Conservation (phyloP, 2,113 vertebrate genomes). For the Daubentonia madagascariensis region DNA sequence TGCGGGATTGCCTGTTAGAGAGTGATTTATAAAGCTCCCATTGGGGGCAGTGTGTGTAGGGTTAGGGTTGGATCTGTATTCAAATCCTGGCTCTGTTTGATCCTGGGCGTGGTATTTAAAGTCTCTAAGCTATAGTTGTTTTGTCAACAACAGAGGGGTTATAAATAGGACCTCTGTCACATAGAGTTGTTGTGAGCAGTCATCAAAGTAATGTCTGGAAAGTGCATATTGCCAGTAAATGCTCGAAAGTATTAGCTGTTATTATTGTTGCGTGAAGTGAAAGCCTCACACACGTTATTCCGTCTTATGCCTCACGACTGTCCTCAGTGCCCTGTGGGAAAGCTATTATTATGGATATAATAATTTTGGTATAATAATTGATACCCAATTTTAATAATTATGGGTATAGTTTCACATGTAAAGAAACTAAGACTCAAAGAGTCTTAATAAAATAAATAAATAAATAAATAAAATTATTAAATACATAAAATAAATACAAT, state of each 20-base stretch:
- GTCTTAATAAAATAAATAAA: too few species aligned
- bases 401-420: neutral
- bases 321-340: neutral
- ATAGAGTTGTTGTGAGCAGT: neutral
- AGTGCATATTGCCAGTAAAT: neutral
- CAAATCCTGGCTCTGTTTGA: neutral
- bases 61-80: neutral
- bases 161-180: neutral
- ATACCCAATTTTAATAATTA: neutral
- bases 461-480: too few species aligned
- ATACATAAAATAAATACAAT: too few species aligned
- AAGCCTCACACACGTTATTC: neutral
- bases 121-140: neutral
- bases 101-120: neutral
- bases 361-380: neutral
- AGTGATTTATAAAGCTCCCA: neutral
- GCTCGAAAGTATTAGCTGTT: neutral
- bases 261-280: neutral
- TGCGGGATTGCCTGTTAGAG: neutral
- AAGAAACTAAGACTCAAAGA: conserved; percentile 20
- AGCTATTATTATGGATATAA: neutral
- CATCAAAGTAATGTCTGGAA: neutral
- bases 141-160: neutral
- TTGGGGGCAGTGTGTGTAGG: neutral
- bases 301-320: neutral